Evolutionary conservation across 2,113 vertebrate genomes (phyloP).

Genomic region (Barnardius zonarius): DNA sequence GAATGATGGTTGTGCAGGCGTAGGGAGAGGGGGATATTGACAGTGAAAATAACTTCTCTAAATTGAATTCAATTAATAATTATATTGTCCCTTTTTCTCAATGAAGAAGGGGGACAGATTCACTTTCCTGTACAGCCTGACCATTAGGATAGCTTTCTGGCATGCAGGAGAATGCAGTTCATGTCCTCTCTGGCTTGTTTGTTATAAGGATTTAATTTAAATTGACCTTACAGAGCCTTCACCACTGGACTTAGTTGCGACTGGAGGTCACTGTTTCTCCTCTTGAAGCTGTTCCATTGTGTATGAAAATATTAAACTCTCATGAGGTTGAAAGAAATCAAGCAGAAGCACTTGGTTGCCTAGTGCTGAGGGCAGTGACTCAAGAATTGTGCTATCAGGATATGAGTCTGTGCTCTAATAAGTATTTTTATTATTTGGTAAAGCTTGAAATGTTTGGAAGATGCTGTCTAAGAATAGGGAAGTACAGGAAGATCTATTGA

Average conservation of each 20-base stretch:
- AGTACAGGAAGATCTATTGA: neutral
- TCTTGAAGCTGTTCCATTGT: neutral
- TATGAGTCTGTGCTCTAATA: neutral
- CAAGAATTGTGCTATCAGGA: neutral
- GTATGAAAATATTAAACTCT: neutral
- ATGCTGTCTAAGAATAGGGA: neutral
- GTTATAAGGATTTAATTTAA: neutral
- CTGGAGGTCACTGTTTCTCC: neutral
- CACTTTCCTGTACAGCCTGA: neutral
- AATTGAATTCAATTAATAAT: neutral
- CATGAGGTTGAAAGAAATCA: neutral
- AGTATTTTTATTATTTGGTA: neutral
- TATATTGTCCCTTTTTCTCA: neutral
- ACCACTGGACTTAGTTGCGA: neutral
- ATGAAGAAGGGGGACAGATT: neutral
- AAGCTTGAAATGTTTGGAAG: neutral
- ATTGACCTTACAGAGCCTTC: neutral
- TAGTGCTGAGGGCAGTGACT: neutral
- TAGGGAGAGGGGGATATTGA: neutral
- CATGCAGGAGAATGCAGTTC: neutral
- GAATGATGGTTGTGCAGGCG: rapidly evolving
- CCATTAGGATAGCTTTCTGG: neutral
- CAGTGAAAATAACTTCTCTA: neutral
- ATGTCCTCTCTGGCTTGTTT: neutral
- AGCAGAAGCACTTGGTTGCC: neutral